Conservation (phyloP, 2,888 invertebrate species). For the Eupithecia abbreviata region DNA sequence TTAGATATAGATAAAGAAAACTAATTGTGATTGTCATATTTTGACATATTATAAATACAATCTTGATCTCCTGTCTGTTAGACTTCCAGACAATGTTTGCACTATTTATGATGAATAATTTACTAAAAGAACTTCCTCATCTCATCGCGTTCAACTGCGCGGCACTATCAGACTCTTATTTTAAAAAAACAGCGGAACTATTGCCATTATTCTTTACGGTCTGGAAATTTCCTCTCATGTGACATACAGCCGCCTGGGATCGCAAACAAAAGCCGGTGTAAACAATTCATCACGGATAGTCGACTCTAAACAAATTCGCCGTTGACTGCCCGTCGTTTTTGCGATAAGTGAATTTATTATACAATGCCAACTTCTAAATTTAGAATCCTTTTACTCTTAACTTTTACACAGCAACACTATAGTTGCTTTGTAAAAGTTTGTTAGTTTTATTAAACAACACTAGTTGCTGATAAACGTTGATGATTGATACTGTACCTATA, state of each 20-base stretch:
- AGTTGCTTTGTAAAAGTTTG: neutral
- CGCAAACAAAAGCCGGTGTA: constrained; percentile 44
- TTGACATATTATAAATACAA: too few relatives aligned
- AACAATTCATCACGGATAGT: constrained; percentile 61
- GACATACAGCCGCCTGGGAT: constrained; percentile 44
- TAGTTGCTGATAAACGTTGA: too few relatives aligned
- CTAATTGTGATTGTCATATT: too few relatives aligned
- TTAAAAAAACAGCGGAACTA: neutral
- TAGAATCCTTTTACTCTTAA: neutral
- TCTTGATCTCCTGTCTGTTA: neutral
- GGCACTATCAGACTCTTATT: neutral
- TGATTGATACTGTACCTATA: too few relatives aligned
- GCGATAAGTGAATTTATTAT: constrained; percentile 24
- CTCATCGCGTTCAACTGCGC: neutral
- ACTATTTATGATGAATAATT: too few relatives aligned
- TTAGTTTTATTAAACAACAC: too few relatives aligned
- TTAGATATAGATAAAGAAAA: too few relatives aligned
- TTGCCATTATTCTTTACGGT: constrained; percentile 1
- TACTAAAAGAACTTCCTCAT: neutral
- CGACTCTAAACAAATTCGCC: constrained; percentile 57
- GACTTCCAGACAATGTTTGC: neutral
- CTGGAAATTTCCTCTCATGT: constrained; percentile 59
- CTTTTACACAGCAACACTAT: neutral
- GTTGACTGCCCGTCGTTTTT: constrained; percentile 38
- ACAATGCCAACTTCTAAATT: constrained; percentile 18